Evolutionary conservation across 2,888 invertebrate genomes (phyloP).

Genomic region (Oscheius sp.): DNA sequence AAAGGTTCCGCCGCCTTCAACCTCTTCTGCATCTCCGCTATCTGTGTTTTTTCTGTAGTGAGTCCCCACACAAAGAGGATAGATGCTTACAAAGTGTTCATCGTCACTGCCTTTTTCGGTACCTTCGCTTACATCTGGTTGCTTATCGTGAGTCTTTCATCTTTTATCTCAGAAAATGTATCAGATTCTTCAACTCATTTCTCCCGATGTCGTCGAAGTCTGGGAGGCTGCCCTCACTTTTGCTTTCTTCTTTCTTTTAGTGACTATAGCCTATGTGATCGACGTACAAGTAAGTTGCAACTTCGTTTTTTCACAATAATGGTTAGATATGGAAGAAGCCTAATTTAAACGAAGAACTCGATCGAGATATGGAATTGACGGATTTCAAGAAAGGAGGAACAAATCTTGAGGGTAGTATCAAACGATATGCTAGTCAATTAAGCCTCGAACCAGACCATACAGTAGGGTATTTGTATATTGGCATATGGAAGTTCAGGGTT

Average conservation of each 20-base stretch:
- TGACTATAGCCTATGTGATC: slow-evolving; percentile 75
- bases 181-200: slow-evolving; percentile 42
- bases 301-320: neutral
- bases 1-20: slow-evolving; percentile 76
- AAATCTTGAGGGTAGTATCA: slow-evolving; percentile 35
- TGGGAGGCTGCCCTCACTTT: slow-evolving; percentile 77
- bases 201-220: slow-evolving; percentile 53
- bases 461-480: neutral
- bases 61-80: slow-evolving; percentile 41
- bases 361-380: slow-evolving; percentile 37
- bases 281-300: slow-evolving; percentile 71
- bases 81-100: slow-evolving; percentile 71
- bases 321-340: slow-evolving; percentile 35
- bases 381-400: slow-evolving; percentile 20
- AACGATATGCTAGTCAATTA: slow-evolving; percentile 39
- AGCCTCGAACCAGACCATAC: slow-evolving; percentile 28
- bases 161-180: neutral
- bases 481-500: slow-evolving; percentile 22
- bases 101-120: slow-evolving; percentile 71
- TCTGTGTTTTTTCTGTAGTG: slow-evolving; percentile 73
- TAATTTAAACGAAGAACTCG: slow-evolving; percentile 33
- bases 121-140: slow-evolving; percentile 77
- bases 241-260: slow-evolving; percentile 75
- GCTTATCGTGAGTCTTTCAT: slow-evolving; percentile 68
- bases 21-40: slow-evolving; percentile 74